Evolutionary conservation across 2,888 invertebrate species (phyloP), one percentile per base, ranked within the genome.

Genomic region (Raillietiella orientalis): DNA sequence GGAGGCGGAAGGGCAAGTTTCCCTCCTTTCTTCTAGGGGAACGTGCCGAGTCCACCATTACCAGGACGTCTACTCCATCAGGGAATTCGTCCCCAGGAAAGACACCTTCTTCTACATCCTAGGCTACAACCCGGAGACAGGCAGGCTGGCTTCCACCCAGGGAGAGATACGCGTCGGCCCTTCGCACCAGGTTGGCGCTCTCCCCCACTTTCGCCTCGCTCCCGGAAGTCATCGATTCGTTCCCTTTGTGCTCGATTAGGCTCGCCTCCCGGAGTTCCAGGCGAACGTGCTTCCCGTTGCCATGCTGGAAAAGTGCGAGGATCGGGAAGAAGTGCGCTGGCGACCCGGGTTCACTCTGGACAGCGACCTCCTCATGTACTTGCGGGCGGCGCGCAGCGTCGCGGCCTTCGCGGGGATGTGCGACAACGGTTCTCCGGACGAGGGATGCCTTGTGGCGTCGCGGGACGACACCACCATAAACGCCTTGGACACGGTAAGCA

Each of bases 351-450:
- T 82, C 55, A 63, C 75, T 37, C 59, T 69, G 41, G 90, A 90
- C 54, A 69, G 75, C 39, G 87, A 90, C 55, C 62, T 90, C 46
- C 64, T 87, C 44, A 87, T 90, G 84, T 90, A 79, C 56, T 62
- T 90, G 47, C 58, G 87, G 41, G 90, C 87, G 38, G 87, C 84
- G 36, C 65, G 87, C 41, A 84, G 84, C 33, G 84, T 93, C 72
- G 87, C 90, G 44, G 87, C 87, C 31, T 90, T 90, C 53, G 87
- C 87, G 34, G 82, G 87, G 39, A 84, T 90, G 82, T 87, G 87
- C 59, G 84, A 87, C 58, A 84, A 84, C 34, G 87, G 87, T 30
- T 75, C 75, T 35, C 72, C 84, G 28, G 87, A 87, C 50, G 87
- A 90, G 51, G 87, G 87, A 41, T 84, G 82, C 52, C 66, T 77